phyloP scores from a whole-genome alignment of 2,888 invertebrate genomes.

The Drosophila mimetica region DNA sequence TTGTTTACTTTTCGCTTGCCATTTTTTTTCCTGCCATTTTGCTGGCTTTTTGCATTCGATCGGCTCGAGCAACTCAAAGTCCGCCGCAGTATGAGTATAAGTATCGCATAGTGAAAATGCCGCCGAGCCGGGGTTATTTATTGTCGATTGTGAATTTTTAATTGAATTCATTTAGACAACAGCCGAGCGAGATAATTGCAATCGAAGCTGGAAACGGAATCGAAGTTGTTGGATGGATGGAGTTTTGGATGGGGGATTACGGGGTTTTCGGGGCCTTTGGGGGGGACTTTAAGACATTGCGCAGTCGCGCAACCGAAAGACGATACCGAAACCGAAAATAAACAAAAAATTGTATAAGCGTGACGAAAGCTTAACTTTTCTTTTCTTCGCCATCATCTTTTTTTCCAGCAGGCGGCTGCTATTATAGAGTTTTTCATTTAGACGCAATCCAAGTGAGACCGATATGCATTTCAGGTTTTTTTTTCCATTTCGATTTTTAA shows the following conservation, averaged over 20 bases:
- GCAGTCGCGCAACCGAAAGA: slow-evolving; percentile 36
- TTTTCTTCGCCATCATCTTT: slow-evolving; percentile 11
- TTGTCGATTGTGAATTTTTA: slow-evolving; percentile 71
- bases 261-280: too few species aligned
- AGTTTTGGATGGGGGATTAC: too few species aligned
- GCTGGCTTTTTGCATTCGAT: slow-evolving; percentile 43
- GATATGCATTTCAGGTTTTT: slow-evolving; percentile 69
- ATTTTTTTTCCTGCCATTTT: slow-evolving; percentile 13
- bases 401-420: slow-evolving; percentile 15
- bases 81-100: slow-evolving; percentile 3
- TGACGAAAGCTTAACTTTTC: slow-evolving; percentile 62
- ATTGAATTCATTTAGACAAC: slow-evolving; percentile 66
- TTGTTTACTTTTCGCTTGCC: slow-evolving; percentile 26
- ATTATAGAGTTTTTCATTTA: slow-evolving; percentile 39
- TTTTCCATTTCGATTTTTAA: slow-evolving; percentile 35
- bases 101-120: slow-evolving; percentile 42
- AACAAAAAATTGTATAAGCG: slow-evolving; percentile 61
- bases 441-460: slow-evolving; percentile 64
- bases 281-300: slow-evolving; percentile 21
- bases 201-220: slow-evolving; percentile 22
- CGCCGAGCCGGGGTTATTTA: slow-evolving; percentile 65
- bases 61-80: slow-evolving; percentile 39
- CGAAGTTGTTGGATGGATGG: slow-evolving; percentile 1
- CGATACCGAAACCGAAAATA: slow-evolving; percentile 19
- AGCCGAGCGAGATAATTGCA: slow-evolving; percentile 29